Base-by-base conservation (phyloP, 2,888 invertebrate species). In the Rambutsinella grinnellia region DNA sequence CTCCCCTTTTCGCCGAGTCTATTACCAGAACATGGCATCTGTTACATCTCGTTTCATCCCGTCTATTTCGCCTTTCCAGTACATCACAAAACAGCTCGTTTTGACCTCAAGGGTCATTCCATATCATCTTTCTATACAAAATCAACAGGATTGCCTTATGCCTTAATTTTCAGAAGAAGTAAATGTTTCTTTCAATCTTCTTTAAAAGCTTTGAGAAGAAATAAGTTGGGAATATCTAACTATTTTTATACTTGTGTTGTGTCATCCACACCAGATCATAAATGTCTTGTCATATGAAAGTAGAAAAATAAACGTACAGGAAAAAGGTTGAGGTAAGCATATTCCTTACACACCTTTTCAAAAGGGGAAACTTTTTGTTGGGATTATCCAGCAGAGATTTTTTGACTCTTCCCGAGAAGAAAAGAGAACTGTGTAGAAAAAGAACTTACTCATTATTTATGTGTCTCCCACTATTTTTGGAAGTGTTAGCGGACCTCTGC, bases 81-180 rank as follows among this genome's bases (percentile, higher is more conserved):
- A 83, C 82, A 83, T 82, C 80, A 81, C 82, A 67, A 44, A 82
- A 82, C 83, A 83, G 81, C 82, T 83, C 81, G 72, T 78, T 81
- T 65, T 82, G 81, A 82, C 81, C 83, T 82, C 78, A 77, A 69
- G 78, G 82, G 81, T 82, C 82, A 82, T 71, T 80, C 68, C 51
- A 71, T 71, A 61, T 66, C 23, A n/a, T n/a, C n/a, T n/a, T n/a
- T n/a, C n/a, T n/a, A n/a, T n/a, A n/a, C n/a, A n/a, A n/a, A n/a
- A n/a, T n/a, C n/a, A n/a, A n/a, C n/a, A n/a, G n/a, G n/a, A n/a
- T n/a, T 36, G 36, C 36, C 13, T 36, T 36, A 13, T 36, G 36
- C 36, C 36, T 36, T 36, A 8, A 13, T 36, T n/a, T n/a, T n/a
- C n/a, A n/a, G n/a, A n/a, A n/a, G n/a, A n/a, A n/a, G n/a, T n/a